Evolutionary conservation across 2,113 vertebrate genomes (phyloP).

Genomic region (Hippopotamus amphibius): DNA sequence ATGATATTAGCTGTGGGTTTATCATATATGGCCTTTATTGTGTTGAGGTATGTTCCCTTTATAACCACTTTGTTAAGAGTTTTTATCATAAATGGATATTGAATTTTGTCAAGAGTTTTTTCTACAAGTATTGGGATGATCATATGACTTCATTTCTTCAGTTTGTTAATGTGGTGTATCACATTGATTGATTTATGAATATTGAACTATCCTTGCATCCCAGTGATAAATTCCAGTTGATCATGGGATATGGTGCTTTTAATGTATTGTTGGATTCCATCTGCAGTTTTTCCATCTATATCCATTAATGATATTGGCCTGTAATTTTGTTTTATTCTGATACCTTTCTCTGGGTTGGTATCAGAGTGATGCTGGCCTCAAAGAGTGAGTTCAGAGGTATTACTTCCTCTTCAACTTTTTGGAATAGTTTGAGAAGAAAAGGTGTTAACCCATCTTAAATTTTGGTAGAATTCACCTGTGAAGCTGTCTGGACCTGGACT

Average conservation of each 20-base stretch:
- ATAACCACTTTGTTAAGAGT: not conserved
- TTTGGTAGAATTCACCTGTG: not conserved
- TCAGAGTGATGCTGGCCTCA: not conserved
- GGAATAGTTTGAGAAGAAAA: not conserved
- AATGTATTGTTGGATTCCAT: not conserved
- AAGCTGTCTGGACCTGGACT: not conserved
- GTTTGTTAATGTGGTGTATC: not conserved
- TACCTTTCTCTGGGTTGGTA: not conserved
- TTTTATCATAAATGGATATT: not conserved
- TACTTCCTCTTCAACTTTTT: not conserved
- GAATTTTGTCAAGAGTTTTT: not conserved
- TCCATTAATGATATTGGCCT: not conserved
- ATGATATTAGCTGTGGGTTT: not conserved
- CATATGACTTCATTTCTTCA: not conserved
- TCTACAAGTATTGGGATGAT: not conserved
- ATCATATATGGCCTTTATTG: not conserved
- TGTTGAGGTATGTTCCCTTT: too few species aligned
- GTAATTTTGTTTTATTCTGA: not conserved
- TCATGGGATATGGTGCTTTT: not conserved
- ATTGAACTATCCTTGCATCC: not conserved
- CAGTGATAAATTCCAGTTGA: not conserved
- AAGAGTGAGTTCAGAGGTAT: not conserved
- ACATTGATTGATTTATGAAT: not conserved
- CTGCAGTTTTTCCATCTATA: not conserved
- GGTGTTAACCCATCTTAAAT: not conserved